Evolutionary conservation across 2,113 vertebrate genomes (phyloP).

Genomic region (Tursiops truncatus): DNA sequence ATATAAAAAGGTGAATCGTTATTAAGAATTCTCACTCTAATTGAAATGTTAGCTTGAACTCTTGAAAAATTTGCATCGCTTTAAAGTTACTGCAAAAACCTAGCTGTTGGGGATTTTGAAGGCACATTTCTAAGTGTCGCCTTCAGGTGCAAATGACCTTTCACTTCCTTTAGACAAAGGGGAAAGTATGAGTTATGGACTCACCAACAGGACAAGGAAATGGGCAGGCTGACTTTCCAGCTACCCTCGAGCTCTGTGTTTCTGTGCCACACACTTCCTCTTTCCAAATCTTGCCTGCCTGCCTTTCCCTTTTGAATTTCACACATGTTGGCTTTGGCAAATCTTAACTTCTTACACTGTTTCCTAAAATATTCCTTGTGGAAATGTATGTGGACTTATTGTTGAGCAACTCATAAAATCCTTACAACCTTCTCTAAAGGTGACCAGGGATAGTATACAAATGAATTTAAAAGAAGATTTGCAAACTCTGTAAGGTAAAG

Average conservation of each 20-base stretch:
- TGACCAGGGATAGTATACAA: not conserved
- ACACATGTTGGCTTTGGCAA: not conserved
- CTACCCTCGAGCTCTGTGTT: not conserved
- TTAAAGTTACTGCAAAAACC: conserved; percentile 27
- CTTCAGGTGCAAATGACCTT: conserved; percentile 39
- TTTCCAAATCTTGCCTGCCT: conserved; percentile 5
- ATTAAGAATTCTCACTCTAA: conserved; percentile 36
- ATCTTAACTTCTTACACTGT: not conserved
- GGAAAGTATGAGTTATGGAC: not conserved
- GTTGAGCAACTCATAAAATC: conserved; percentile 39
- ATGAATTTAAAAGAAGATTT: not conserved
- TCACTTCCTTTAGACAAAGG: conserved; percentile 18
- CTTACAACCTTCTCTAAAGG: not conserved
- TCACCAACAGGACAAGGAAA: not conserved
- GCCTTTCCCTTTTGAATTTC: conserved; percentile 14
- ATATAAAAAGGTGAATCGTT: conserved; percentile 6
- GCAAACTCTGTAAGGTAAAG: not conserved
- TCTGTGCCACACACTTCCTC: not conserved
- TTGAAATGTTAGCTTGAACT: conserved; percentile 53
- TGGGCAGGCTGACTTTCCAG: not conserved
- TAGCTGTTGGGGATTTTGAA: conserved; percentile 39
- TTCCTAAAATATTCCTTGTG: not conserved
- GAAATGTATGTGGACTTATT: not conserved
- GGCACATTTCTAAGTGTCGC: conserved; percentile 23
- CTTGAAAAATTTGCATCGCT: not conserved